Conservation (phyloP, 2,888 invertebrate genomes). For the Eretmocerus hayati region DNA sequence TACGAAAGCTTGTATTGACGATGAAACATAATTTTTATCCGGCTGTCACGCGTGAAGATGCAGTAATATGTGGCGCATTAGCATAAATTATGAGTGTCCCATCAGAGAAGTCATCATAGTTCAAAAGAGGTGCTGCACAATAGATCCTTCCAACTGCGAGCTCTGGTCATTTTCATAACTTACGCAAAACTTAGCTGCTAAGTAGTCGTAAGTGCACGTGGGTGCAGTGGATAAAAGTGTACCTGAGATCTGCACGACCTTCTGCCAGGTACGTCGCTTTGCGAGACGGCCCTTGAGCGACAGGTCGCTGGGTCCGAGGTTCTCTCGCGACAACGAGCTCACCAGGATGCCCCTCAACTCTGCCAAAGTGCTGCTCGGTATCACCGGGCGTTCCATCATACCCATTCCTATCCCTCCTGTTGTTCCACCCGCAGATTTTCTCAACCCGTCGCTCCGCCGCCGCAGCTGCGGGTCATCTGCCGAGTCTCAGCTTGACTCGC, state of each 20-base stretch:
- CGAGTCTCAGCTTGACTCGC: neutral
- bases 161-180: no score
- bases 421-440: slow-evolving; percentile 7
- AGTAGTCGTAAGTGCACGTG: no score
- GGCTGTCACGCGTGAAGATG: no score
- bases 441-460: neutral
- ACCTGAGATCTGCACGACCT: no score
- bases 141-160: no score
- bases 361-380: slow-evolving; percentile 50
- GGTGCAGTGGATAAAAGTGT: neutral
- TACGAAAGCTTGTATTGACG: no score
- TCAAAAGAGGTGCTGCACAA: no score
- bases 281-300: slow-evolving; percentile 33
- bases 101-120: no score
- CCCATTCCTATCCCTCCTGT: slow-evolving; percentile 23
- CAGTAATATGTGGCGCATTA: no score
- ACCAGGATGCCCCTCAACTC: slow-evolving; percentile 53
- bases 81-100: no score
- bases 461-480: slow-evolving; percentile 4
- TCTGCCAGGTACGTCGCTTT: slow-evolving; percentile 23
- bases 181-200: no score
- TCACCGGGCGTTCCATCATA: slow-evolving; percentile 44
- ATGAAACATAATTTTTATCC: no score
- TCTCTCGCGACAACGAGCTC: slow-evolving; percentile 53
- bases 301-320: slow-evolving; percentile 50